Evolutionary conservation across 1,140 invertebrate genomes (phyloP), one percentile per base, ranked within the genome.

Genomic region (Lepeophtheirus salmonis): DNA sequence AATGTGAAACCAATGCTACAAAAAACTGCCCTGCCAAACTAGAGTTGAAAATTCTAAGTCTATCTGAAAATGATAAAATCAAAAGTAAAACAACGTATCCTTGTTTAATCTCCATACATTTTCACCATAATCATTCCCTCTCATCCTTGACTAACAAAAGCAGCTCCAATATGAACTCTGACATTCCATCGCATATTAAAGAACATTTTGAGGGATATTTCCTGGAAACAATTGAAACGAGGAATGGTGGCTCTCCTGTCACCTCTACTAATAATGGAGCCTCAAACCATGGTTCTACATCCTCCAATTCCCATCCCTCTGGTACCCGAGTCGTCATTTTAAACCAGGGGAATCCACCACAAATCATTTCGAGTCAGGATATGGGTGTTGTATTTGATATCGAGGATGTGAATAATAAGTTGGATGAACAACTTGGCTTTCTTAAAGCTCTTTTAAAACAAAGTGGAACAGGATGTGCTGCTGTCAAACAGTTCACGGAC

Each of bases 401-500:
- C 18, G 52, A 20, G 2, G 52, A 54, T 23, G 52, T 54, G 52
- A 54, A 24, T 20, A 54, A 54, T 20, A 54, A 54, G 23, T 20
- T 54, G 18, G 52, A 54, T 20, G 52, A 54, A 54, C 18, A 21
- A 16, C 52, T 54, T n/a, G 52, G 2, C 52, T 18, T 21, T 20
- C 52, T 54, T 20, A 54, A 54, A 24, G 13, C 52, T 18, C 20
- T 54, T n/a, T 20, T 54, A 14, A 54, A 54, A 24, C 20, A 54
- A 54, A 54, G 52, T 24, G 52, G 52, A 54, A 54, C 52, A 20
- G 52, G 18, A 14, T 21, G 20, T 54, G 52, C 52, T 4, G 52
- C 52, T 16, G 52, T 54, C n/a, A 54, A 54, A 20, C 52, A 54
- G 52, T 54, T 54, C 13, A 21, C 52, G n/a, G 52, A 54, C 17